A percentile compares a stretch with the other conserved stretches of the same genome.
Conservation (phyloP, 2,888 invertebrate species). For the Oegoconia quadripuncta region DNA sequence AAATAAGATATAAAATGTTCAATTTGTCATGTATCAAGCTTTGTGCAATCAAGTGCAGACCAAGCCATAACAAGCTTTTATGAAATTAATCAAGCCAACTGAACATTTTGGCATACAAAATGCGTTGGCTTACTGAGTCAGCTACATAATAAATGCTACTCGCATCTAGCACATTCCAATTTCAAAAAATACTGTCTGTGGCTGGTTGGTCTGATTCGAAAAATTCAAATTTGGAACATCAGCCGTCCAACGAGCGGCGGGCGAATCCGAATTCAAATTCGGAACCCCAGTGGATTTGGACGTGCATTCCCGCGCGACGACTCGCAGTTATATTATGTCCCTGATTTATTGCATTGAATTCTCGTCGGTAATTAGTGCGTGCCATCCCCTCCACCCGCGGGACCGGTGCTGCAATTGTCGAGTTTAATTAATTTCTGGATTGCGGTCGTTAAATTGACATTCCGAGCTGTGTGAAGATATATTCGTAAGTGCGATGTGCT, state of each 20-base stretch:
- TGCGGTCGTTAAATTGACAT: constrained; percentile 14
- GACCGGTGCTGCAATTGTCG: constrained; percentile 15
- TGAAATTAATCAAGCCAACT: too few relatives aligned
- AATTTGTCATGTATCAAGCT: too few relatives aligned
- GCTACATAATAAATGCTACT: too few relatives aligned
- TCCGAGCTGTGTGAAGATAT: constrained; percentile 18
- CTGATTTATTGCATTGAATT: constrained; percentile 78
- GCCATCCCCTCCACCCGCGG: constrained; percentile 45
- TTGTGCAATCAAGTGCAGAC: too few relatives aligned
- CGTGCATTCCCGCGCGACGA: constrained; percentile 68
- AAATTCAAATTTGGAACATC: constrained; percentile 27
- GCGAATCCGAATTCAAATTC: constrained; percentile 49
- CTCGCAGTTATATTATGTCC: constrained; percentile 72
- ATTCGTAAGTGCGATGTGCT: neutral
- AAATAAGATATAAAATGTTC: too few relatives aligned
- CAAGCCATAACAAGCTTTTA: too few relatives aligned
- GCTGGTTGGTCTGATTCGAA: too few relatives aligned
- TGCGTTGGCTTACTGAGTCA: too few relatives aligned
- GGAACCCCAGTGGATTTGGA: constrained; percentile 56
- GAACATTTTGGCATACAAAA: too few relatives aligned
- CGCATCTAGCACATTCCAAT: too few relatives aligned
- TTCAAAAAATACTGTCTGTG: too few relatives aligned
- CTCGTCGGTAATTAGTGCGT: constrained; percentile 77
- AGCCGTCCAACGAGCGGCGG: constrained; percentile 13
- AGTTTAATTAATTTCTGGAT: neutral